Conservation (phyloP, 2,797 vertebrate genomes). For the Centroberyx gerrardi region DNA sequence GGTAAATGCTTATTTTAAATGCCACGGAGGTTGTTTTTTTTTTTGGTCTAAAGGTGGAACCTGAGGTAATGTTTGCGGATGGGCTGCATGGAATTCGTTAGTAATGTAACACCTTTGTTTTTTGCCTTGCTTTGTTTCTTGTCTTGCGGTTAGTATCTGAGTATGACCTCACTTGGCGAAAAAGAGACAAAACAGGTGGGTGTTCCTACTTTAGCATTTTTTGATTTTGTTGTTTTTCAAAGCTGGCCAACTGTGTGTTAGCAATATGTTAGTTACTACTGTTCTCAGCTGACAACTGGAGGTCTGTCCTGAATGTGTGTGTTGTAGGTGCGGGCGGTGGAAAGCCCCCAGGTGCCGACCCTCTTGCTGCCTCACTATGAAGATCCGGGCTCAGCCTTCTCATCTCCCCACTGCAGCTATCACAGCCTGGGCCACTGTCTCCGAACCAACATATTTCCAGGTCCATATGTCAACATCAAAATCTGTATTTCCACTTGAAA, state of each 20-base stretch:
- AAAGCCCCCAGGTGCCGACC: slow-evolving; percentile 38
- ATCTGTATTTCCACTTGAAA: neutral
- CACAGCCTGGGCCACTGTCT: slow-evolving; percentile 64
- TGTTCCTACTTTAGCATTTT: neutral
- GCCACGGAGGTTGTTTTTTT: neutral
- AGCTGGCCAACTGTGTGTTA: neutral
- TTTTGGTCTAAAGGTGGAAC: slow-evolving; percentile 15
- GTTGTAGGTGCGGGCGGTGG: slow-evolving; percentile 13
- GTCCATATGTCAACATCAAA: slow-evolving; percentile 30
- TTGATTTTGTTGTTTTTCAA: no score
- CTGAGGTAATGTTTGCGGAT: slow-evolving; percentile 16
- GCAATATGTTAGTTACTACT: neutral
- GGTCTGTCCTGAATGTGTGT: slow-evolving; percentile 6
- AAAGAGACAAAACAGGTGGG: slow-evolving; percentile 35
- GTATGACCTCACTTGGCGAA: slow-evolving; percentile 47
- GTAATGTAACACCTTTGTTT: slow-evolving; percentile 70
- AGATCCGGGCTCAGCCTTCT: slow-evolving; percentile 36
- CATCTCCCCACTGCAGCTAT: slow-evolving; percentile 30
- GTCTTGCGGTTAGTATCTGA: slow-evolving; percentile 1
- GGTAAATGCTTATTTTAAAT: neutral
- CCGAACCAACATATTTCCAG: slow-evolving; percentile 63
- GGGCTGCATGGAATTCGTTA: slow-evolving; percentile 40
- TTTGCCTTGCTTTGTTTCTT: neutral
- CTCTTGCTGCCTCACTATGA: slow-evolving; percentile 44
- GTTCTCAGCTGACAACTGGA: neutral